Evolutionary conservation across 2,888 invertebrate genomes (phyloP).

Genomic region (Agrilus mali): DNA sequence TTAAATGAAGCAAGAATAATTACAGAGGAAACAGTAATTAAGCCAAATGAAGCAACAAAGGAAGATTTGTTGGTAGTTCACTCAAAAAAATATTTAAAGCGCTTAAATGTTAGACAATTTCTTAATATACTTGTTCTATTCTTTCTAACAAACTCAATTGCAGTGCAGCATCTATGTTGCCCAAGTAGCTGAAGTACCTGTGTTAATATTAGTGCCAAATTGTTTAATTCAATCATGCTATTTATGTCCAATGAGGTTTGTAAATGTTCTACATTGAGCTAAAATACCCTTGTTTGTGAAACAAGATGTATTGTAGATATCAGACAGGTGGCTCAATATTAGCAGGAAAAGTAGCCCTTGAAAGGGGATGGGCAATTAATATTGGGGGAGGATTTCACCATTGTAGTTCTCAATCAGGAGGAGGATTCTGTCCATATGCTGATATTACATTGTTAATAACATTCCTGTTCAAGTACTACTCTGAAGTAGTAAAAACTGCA

Average conservation of each 20-base stretch:
- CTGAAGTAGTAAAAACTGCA: conserved; percentile 45
- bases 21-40: conserved; percentile 46
- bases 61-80: conserved; percentile 67
- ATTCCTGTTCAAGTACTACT: conserved; percentile 46
- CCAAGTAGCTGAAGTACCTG: conserved; percentile 64
- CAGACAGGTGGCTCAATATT: conserved; percentile 76
- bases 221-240: conserved; percentile 61
- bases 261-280: not conserved
- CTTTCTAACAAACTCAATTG: conserved; percentile 17
- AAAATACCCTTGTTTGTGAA: not conserved
- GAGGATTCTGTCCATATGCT: conserved; percentile 84
- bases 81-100: conserved; percentile 57
- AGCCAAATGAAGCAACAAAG: conserved; percentile 57
- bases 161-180: conserved; percentile 76
- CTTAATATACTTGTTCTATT: conserved; percentile 6
- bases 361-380: conserved; percentile 80
- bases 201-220: conserved; percentile 64
- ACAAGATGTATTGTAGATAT: conserved; percentile 33
- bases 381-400: conserved; percentile 89
- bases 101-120: conserved; percentile 47
- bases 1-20: conserved; percentile 49
- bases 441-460: conserved; percentile 71
- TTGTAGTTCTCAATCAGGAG: conserved; percentile 61
- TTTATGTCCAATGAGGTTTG: conserved; percentile 62
- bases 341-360: conserved; percentile 70